Evolutionary conservation across 53 echinoderm and acorn worm genomes (phyloP).

Genomic region (Arbacia lixula): DNA sequence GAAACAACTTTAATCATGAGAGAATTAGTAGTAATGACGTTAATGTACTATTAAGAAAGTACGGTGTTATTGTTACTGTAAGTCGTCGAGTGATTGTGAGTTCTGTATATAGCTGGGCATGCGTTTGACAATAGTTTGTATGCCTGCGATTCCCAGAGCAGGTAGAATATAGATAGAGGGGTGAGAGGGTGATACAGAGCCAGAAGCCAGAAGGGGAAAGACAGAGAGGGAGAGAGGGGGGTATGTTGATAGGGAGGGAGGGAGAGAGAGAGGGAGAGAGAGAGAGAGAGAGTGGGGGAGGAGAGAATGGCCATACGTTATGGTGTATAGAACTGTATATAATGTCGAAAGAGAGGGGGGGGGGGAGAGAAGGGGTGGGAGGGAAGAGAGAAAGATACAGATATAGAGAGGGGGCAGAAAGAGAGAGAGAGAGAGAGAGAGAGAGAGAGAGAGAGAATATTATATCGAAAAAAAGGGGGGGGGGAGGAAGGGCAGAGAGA

Average conservation of each 20-base stretch:
- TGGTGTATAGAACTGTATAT: not conserved
- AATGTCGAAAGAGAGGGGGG: not conserved
- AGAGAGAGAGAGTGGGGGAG: not conserved
- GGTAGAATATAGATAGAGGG: too few species aligned
- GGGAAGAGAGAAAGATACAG: not conserved
- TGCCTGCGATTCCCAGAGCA: too few species aligned
- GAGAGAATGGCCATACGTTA: not conserved
- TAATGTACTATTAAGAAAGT: too few species aligned
- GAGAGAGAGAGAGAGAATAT: not conserved
- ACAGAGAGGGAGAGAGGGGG: not conserved
- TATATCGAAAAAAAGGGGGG: not conserved
- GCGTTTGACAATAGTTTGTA: too few species aligned
- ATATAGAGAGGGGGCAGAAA: not conserved
- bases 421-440: not conserved
- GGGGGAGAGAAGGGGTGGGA: not conserved
- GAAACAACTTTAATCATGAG: too few species aligned
- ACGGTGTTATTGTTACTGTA: too few species aligned
- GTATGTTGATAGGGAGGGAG: not conserved
- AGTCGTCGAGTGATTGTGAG: too few species aligned
- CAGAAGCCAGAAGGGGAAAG: not conserved
- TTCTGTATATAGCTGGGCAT: too few species aligned
- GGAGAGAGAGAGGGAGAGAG: not conserved
- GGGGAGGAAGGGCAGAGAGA: not conserved
- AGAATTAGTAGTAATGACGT: too few species aligned
- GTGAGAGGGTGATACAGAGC: not conserved